A percentile compares a stretch with the other conserved stretches of the same genome.
These are phyloP conservation scores for Bombus polaris DNA, from an alignment of 1,140 invertebrate genomes.

Conservation along the genomic window DNA sequence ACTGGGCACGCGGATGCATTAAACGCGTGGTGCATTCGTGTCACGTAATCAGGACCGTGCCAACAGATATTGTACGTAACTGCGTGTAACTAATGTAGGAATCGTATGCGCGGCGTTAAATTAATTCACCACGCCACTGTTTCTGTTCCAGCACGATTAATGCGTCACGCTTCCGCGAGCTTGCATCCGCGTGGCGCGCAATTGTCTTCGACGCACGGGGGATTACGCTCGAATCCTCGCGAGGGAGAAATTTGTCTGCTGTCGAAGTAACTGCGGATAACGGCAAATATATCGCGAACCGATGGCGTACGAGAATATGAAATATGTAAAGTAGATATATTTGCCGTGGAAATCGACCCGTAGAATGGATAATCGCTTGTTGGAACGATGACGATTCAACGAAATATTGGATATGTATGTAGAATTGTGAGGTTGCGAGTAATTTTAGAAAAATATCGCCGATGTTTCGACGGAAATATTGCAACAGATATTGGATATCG, in stretches of 20 bases:
- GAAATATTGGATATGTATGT: background rate
- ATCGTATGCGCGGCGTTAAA: conserved; percentile 57
- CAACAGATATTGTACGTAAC: conserved; percentile 67
- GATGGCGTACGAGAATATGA: background rate
- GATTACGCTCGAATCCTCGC: background rate
- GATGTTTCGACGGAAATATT: background rate
- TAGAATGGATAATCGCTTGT: background rate
- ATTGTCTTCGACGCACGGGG: conserved; percentile 17
- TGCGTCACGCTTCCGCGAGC: conserved; percentile 46
- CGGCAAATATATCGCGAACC: background rate
- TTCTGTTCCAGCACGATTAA: conserved; percentile 64
- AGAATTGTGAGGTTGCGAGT: background rate
- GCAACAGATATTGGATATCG: background rate
- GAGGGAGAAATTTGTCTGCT: background rate
- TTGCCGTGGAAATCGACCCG: background rate
- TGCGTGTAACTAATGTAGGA: conserved; percentile 66
- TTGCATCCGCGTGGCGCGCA: background rate
- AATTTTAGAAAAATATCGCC: background rate
- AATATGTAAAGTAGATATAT: background rate
- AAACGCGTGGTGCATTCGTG: conserved; percentile 57
- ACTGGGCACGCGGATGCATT: conserved; percentile 50
- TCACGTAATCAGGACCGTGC: conserved; percentile 57
- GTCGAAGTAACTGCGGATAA: background rate
- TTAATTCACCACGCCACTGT: conserved; percentile 61
- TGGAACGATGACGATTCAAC: background rate